Evolutionary conservation across 2,113 vertebrate species (phyloP).

Genomic region (Neolamprologus tretocephalus): DNA sequence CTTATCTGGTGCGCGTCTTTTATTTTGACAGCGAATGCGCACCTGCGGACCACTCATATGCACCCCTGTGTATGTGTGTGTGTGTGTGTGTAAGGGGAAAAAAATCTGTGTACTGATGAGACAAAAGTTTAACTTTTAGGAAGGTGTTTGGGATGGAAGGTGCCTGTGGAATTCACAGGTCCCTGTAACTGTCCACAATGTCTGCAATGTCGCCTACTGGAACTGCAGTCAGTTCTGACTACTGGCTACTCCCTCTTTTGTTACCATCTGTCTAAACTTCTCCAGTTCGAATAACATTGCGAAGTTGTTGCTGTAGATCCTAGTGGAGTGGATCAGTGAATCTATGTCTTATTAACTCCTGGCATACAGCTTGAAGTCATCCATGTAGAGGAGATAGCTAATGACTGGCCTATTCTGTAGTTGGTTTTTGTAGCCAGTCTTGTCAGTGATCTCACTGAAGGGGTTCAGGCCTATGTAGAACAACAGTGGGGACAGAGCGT

Average conservation of each 20-base stretch:
- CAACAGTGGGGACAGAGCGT: neutral
- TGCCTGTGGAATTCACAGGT: neutral
- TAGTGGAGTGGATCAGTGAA: neutral
- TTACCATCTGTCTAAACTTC: neutral
- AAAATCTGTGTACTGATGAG: neutral
- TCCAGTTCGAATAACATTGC: neutral
- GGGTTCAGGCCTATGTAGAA: neutral
- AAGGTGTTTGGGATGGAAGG: neutral
- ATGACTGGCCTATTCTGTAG: neutral
- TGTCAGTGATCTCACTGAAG: neutral
- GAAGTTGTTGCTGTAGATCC: neutral
- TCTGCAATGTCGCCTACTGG: neutral
- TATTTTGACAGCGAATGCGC: neutral
- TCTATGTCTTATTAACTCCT: neutral
- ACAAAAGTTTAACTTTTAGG: neutral
- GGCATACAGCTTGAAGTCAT: neutral
- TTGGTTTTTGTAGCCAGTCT: neutral
- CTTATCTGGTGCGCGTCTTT: too few relatives aligned
- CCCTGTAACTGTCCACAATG: neutral
- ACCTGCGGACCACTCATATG: neutral
- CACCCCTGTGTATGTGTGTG: too few relatives aligned
- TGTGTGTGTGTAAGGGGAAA: neutral
- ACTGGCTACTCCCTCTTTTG: neutral
- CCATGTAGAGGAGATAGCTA: neutral
- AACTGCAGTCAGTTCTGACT: neutral